A percentile compares a stretch with the other conserved stretches of the same genome.
Evolutionary conservation across 2,888 invertebrate genomes (phyloP).

Genomic region (Macrosiphum euphorbiae): DNA sequence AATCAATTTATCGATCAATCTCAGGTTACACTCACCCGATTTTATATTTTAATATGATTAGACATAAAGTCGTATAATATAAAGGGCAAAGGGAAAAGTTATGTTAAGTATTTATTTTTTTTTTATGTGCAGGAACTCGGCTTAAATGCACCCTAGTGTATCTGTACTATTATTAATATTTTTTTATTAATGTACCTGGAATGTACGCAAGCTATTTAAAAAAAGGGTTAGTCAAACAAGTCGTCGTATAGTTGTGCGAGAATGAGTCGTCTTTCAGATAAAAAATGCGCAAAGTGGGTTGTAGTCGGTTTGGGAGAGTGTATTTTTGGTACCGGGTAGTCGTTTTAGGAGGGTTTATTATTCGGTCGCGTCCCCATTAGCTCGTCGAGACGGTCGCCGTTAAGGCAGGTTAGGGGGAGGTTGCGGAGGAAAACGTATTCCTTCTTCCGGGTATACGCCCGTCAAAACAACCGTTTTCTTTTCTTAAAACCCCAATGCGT

Average conservation of each 20-base stretch:
- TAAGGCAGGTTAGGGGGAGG: slow-evolving; percentile 63
- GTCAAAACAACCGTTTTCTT: slow-evolving; percentile 28
- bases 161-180: not conserved
- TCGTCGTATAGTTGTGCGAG: not conserved
- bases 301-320: not conserved
- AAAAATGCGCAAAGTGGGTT: not conserved
- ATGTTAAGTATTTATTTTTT: not conserved
- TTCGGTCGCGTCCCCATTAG: slow-evolving; percentile 50
- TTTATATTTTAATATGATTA: not conserved
- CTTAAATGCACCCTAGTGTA: too few species aligned
- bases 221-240: not conserved
- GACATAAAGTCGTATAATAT: not conserved
- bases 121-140: not conserved
- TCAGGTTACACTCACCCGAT: not conserved
- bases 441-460: slow-evolving; percentile 23
- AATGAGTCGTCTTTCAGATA: not conserved
- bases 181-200: not conserved
- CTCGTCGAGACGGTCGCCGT: slow-evolving; percentile 56
- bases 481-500: not conserved
- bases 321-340: slow-evolving; percentile 55
- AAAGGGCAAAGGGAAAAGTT: not conserved
- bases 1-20: not conserved
- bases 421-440: slow-evolving; percentile 10
- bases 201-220: not conserved
- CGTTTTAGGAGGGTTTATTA: slow-evolving; percentile 43